Evolutionary conservation across 2,888 invertebrate species (phyloP).

Genomic region (Dyspetes luteomarginatus): DNA sequence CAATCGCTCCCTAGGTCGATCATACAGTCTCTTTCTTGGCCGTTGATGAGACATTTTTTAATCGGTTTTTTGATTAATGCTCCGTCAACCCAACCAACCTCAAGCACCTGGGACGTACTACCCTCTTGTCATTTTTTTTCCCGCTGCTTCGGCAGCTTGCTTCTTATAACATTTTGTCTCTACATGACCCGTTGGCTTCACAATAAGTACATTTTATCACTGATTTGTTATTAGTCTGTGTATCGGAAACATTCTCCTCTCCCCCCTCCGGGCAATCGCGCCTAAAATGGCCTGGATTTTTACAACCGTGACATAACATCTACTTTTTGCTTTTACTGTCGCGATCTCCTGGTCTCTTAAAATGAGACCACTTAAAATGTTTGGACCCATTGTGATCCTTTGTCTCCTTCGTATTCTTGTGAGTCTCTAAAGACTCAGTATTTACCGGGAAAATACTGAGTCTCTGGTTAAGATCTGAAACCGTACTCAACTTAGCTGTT

Average conservation of each 20-base stretch:
- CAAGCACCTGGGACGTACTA: slow-evolving; percentile 1
- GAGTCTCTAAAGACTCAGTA: background rate
- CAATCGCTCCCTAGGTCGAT: slow-evolving; percentile 53
- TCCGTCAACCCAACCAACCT: slow-evolving; percentile 13
- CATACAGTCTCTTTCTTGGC: slow-evolving; percentile 25
- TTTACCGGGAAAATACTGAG: slow-evolving; percentile 34
- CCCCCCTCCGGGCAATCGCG: slow-evolving; percentile 1
- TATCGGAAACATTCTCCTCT: slow-evolving; percentile 5
- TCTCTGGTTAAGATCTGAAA: slow-evolving; percentile 41
- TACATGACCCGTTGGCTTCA: slow-evolving; percentile 21
- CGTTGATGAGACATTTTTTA: slow-evolving; percentile 34
- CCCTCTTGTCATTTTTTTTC: slow-evolving; percentile 31
- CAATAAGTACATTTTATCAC: slow-evolving; percentile 38
- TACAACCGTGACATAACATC: background rate
- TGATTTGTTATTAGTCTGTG: background rate
- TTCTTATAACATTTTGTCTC: slow-evolving; percentile 41
- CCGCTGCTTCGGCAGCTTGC: background rate
- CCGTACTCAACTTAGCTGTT: slow-evolving; percentile 20
- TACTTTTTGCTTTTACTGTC: slow-evolving; percentile 11
- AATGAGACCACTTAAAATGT: background rate
- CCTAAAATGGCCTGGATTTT: slow-evolving; percentile 15
- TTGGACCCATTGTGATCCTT: background rate
- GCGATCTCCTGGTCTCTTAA: background rate
- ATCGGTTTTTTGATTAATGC: slow-evolving; percentile 27
- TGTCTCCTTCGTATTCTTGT: background rate